Evolutionary conservation across 2,888 invertebrate genomes (phyloP).

Genomic region (Diarsia dahlii): DNA sequence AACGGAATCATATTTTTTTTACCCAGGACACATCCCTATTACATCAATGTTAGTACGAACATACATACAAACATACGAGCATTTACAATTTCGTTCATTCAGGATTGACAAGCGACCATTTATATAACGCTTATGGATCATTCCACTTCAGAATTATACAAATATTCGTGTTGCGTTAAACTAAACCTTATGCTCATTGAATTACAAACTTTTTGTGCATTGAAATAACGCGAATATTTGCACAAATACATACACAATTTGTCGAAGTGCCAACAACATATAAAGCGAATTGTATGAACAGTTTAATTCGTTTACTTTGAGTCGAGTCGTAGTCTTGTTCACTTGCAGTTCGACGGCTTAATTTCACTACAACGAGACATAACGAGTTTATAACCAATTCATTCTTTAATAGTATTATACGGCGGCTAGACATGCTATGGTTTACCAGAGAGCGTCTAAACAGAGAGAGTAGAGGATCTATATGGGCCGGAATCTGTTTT

Average conservation of each 20-base stretch:
- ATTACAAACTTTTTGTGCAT: not conserved
- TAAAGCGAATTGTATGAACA: not conserved
- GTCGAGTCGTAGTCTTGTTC: slow-evolving; percentile 28
- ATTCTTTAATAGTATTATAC: not conserved
- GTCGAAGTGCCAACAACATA: slow-evolving; percentile 5
- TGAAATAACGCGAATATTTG: not conserved
- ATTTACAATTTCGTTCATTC: slow-evolving; percentile 10
- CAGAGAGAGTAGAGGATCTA: not conserved
- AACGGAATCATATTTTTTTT: too few species aligned
- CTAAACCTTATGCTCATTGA: not conserved
- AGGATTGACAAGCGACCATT: not conserved
- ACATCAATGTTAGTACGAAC: slow-evolving; percentile 17
- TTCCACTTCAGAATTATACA: not conserved
- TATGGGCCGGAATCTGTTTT: not conserved
- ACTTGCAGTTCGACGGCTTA: slow-evolving; percentile 35
- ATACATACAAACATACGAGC: slow-evolving; percentile 19
- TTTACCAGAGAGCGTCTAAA: not conserved
- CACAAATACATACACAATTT: not conserved
- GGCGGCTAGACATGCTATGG: not conserved
- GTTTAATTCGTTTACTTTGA: slow-evolving; percentile 33
- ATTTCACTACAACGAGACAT: slow-evolving; percentile 27
- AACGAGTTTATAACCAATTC: not conserved
- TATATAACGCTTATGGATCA: not conserved
- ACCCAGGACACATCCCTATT: too few species aligned
- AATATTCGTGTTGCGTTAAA: not conserved